Conservation (phyloP, 1,140 invertebrate species). For the Yoshiicerus persimilis region DNA sequence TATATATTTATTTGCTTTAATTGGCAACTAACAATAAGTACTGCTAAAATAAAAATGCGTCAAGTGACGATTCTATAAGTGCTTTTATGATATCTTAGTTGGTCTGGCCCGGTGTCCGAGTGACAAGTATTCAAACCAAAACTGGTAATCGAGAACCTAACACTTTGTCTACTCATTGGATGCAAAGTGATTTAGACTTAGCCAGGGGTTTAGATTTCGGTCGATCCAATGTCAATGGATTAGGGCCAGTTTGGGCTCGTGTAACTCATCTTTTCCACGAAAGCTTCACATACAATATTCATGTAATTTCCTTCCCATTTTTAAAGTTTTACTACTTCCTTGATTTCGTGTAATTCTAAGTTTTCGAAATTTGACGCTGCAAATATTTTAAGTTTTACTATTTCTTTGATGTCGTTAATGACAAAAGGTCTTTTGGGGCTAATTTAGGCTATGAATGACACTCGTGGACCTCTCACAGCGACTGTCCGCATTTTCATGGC, state of each 20-base stretch:
- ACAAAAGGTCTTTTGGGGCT: neutral
- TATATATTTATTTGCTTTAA: no score
- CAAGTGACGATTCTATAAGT: no score
- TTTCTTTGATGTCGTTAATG: neutral
- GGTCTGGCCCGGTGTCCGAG: slow-evolving; percentile 10
- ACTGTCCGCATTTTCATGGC: slow-evolving; percentile 75
- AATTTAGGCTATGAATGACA: neutral
- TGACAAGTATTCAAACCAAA: neutral
- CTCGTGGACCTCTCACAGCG: slow-evolving; percentile 53
- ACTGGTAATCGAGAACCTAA: slow-evolving; percentile 47
- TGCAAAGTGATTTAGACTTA: slow-evolving; percentile 70
- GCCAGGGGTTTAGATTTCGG: slow-evolving; percentile 72
- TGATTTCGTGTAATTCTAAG: no score
- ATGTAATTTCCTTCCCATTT: no score
- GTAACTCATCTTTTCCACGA: slow-evolving; percentile 74
- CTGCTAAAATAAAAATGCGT: no score
- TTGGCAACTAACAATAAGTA: no score
- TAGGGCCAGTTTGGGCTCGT: slow-evolving; percentile 68
- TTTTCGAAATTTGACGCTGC: no score
- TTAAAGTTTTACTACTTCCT: no score
- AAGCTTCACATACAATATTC: slow-evolving; percentile 64
- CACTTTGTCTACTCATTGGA: slow-evolving; percentile 66
- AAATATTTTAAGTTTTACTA: no score
- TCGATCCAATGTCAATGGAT: slow-evolving; percentile 58
- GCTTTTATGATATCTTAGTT: neutral